Conservation (phyloP, 1,140 invertebrate species). For the Anastrepha ludens region DNA sequence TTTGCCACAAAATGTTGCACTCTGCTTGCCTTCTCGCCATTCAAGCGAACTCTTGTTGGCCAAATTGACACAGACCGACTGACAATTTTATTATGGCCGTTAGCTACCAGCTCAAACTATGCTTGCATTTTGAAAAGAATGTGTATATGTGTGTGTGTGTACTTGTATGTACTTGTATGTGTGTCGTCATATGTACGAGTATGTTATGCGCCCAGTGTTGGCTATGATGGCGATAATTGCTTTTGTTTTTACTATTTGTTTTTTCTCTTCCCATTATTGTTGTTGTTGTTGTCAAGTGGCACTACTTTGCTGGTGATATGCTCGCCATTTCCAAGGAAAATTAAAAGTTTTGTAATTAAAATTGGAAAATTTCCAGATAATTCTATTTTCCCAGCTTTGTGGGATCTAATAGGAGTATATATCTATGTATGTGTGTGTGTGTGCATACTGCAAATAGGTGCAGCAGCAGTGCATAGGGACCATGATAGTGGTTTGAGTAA, state of each 20-base stretch:
- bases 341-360: constrained; percentile 58
- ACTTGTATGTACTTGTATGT: not conserved
- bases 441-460: not conserved
- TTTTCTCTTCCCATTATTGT: not conserved
- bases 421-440: not conserved
- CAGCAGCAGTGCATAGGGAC: too few species aligned
- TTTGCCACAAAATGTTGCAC: not conserved
- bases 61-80: not conserved
- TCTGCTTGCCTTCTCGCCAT: not conserved
- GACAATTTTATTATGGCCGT: constrained; percentile 13
- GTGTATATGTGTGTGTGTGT: not conserved
- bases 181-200: not conserved
- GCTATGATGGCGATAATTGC: constrained; percentile 4
- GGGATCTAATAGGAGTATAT: not conserved
- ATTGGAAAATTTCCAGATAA: constrained; percentile 57
- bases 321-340: not conserved
- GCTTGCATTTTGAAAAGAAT: not conserved
- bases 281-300: not conserved
- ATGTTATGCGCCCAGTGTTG: not conserved
- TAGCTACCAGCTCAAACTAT: not conserved
- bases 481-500: too few species aligned
- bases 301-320: not conserved
- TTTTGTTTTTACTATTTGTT: not conserved
- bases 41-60: not conserved
- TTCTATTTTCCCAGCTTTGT: not conserved